These are phyloP conservation scores for Tricholaema leucomelas DNA, from an alignment of 2,113 vertebrate species.

Conservation along the genomic window DNA sequence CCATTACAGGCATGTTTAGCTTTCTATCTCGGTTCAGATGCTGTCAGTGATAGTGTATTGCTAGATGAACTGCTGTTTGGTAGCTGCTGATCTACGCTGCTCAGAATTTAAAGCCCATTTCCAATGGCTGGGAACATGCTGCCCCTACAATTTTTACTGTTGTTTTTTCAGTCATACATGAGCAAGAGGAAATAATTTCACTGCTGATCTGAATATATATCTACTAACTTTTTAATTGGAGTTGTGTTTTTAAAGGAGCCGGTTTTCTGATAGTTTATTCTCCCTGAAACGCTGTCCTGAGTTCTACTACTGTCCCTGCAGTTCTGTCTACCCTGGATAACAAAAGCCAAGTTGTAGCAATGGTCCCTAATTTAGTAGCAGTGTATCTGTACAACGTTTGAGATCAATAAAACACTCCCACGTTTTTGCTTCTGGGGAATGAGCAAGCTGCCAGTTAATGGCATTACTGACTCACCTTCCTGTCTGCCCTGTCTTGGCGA, in stretches of 20 bases:
- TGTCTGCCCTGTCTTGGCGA: background rate
- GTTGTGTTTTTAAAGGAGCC: background rate
- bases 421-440: background rate
- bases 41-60: background rate
- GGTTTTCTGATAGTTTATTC: background rate
- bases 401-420: background rate
- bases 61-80: background rate
- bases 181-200: background rate
- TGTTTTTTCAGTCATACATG: background rate
- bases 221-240: background rate
- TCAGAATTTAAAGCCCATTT: background rate
- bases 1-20: background rate
- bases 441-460: background rate
- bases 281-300: background rate
- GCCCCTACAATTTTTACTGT: background rate
- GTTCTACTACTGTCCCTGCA: background rate
- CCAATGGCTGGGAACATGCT: background rate
- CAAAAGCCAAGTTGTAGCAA: background rate
- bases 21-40: background rate
- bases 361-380: background rate
- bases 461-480: background rate
- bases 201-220: background rate
- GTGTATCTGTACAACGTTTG: background rate
- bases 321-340: background rate
- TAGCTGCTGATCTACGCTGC: no score